A percentile compares a stretch with the other conserved stretches of the same genome.
These are phyloP conservation scores for Cranoglanis bouderius DNA, from an alignment of 2,113 vertebrate genomes.

Conservation along the genomic window DNA sequence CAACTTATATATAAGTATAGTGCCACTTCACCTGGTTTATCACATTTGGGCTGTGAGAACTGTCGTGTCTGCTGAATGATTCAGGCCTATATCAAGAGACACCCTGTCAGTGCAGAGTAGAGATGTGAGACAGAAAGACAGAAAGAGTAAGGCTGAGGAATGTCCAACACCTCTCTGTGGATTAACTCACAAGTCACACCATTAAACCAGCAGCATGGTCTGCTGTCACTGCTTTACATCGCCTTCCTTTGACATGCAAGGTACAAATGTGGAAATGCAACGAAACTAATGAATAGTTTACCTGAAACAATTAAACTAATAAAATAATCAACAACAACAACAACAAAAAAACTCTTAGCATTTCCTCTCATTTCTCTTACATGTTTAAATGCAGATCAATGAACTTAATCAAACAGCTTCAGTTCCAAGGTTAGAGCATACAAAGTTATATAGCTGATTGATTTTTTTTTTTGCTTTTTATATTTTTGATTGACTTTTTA, in stretches of 20 bases:
- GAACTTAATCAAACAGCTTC: background rate
- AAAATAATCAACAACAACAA: background rate
- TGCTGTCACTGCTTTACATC: conserved; percentile 16
- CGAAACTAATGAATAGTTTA: background rate
- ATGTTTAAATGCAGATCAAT: background rate
- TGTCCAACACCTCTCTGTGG: conserved; percentile 52
- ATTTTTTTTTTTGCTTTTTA: background rate
- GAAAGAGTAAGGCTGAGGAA: conserved; percentile 19
- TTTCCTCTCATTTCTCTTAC: background rate
- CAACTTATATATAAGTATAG: background rate
- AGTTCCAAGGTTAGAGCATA: background rate
- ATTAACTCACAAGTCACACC: conserved; percentile 26
- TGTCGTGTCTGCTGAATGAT: conserved; percentile 42
- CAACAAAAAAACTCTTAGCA: background rate
- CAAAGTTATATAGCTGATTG: background rate
- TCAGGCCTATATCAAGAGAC: conserved; percentile 66
- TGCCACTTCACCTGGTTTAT: conserved; percentile 55
- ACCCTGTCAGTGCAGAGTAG: conserved; percentile 55
- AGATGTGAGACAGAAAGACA: conserved; percentile 45
- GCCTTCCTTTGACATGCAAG: background rate
- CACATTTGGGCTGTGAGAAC: conserved; percentile 51
- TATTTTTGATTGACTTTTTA: background rate
- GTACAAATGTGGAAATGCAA: background rate
- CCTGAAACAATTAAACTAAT: background rate
- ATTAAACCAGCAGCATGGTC: background rate